Conservation (phyloP, 1,140 invertebrate genomes). For the Drosophila nigrodunni region DNA sequence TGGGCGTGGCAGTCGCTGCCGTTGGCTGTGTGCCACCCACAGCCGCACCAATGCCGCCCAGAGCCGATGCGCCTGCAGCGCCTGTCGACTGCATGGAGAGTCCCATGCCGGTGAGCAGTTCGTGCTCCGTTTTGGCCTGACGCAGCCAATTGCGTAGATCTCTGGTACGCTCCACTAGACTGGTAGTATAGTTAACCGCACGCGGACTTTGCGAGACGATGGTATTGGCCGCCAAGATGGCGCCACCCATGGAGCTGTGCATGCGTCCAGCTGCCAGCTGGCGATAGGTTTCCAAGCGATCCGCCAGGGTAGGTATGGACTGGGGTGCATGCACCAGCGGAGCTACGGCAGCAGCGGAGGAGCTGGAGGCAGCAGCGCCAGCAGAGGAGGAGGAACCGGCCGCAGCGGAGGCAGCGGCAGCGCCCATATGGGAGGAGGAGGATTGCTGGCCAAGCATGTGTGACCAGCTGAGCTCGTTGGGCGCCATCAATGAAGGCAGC, state of each 20-base stretch:
- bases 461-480: constrained; percentile 88
- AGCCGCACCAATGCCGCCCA: constrained; percentile 9
- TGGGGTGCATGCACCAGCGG: constrained; percentile 79
- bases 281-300: constrained; percentile 86
- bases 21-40: background rate
- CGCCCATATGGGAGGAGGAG: background rate
- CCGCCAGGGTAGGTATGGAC: constrained; percentile 85
- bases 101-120: constrained; percentile 61
- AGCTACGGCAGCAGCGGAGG: background rate
- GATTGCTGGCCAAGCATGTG: constrained; percentile 78
- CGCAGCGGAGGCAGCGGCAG: constrained; percentile 21
- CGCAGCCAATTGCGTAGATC: constrained; percentile 88
- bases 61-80: background rate
- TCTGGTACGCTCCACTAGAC: constrained; percentile 88
- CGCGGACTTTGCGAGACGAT: constrained; percentile 85
- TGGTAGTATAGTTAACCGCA: constrained; percentile 85
- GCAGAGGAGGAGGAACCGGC: constrained; percentile 13
- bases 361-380: constrained; percentile 10
- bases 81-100: constrained; percentile 17
- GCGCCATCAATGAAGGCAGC: constrained; percentile 86
- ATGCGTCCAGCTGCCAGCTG: constrained; percentile 83
- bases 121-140: constrained; percentile 81
- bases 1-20: background rate
- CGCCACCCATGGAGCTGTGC: constrained; percentile 73
- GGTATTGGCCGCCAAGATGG: constrained; percentile 82